Base-by-base conservation (phyloP, 1,140 invertebrate species). In the Ceratina australensis region DNA sequence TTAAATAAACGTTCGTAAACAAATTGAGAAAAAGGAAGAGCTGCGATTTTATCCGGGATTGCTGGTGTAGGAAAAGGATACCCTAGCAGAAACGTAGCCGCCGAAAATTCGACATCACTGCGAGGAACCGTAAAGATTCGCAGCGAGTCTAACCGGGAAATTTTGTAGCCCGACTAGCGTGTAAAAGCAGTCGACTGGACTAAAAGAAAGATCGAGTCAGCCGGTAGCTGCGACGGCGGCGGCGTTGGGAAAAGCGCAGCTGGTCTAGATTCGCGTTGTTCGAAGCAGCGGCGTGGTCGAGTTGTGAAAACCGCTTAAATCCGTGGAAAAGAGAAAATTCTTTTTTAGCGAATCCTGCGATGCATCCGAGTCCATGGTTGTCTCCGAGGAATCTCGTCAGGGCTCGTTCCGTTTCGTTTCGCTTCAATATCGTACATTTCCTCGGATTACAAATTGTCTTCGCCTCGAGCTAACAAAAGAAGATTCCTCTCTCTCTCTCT, bases 251-350 rank as follows among this genome's bases (percentile, higher is more conserved):
- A 84, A 72, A 60, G 67, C 64, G 68, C 78, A 80, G 72, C 66
- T 79, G 76, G 10, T 12, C 5, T 24, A n/a, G 26, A 52, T 65
- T 33, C 66, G 8, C 65, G 65, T 57, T 42, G 42, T n/a, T 54
- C 54, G 52, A 52, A 42, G 28, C 28, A 69, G 4, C 54, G 26
- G 26, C 33, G 33, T 42, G 33, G 60, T 24, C 12, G 61, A 74
- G 60, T 74, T 26, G 72, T 81, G 68, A 67, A 67, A 42, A 82
- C 47, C 82, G 79, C 64, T 83, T 76, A 84, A 85, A 84, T 76
- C 79, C 72, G 22, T 72, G 49, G 79, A 59, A 67, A 81, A 26
- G 10, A 49, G 63, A 13, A 63, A 28, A 22, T 42, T 28, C 66
- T 75, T 71, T 69, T 80, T 76, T 72, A n/a, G 50, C 2, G 13